Percentiles rank a stretch among this genome's conserved stretches.
These are phyloP conservation scores for Drosophila phalerata DNA, from an alignment of 2,888 invertebrate species.

Conservation along the genomic window DNA sequence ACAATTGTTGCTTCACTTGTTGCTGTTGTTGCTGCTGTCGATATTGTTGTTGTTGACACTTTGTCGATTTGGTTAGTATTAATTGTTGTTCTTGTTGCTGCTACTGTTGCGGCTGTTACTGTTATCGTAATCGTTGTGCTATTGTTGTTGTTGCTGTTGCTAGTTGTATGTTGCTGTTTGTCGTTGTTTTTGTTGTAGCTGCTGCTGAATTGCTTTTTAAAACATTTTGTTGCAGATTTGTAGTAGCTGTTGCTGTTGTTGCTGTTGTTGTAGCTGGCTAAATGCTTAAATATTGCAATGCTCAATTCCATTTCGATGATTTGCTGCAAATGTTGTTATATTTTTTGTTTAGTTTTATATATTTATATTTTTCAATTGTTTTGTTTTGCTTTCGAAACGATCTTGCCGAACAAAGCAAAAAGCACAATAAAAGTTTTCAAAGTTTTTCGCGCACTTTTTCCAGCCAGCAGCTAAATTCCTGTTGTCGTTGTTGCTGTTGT, in stretches of 20 bases:
- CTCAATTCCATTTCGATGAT: slow-evolving; percentile 76
- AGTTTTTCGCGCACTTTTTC: slow-evolving; percentile 7
- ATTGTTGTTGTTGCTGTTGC: slow-evolving; percentile 21
- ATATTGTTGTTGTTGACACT: slow-evolving; percentile 15
- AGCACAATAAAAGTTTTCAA: slow-evolving; percentile 12
- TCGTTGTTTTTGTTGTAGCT: slow-evolving; percentile 33
- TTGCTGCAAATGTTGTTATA: slow-evolving; percentile 39
- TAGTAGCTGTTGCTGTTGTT: slow-evolving; percentile 24
- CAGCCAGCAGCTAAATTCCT: slow-evolving; percentile 1
- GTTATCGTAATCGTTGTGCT: slow-evolving; percentile 11
- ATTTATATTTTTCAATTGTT: background rate
- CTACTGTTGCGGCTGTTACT: slow-evolving; percentile 8
- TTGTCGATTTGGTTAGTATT: slow-evolving; percentile 2
- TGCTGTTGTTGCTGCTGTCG: background rate
- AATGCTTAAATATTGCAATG: slow-evolving; percentile 65
- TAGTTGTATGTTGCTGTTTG: slow-evolving; percentile 24
- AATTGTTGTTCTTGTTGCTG: slow-evolving; percentile 14
- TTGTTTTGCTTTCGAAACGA: slow-evolving; percentile 1
- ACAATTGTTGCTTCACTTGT: slow-evolving; percentile 15
- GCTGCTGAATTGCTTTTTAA: slow-evolving; percentile 17
- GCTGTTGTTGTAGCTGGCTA: slow-evolving; percentile 51
- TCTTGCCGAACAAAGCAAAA: background rate
- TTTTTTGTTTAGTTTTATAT: slow-evolving; percentile 3
- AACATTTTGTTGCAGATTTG: slow-evolving; percentile 17
- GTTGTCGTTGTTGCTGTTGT: slow-evolving; percentile 9